Percentiles rank a stretch among this genome's conserved stretches.
Conservation (phyloP, 2,113 vertebrate species). For the Callaeas wilsoni region DNA sequence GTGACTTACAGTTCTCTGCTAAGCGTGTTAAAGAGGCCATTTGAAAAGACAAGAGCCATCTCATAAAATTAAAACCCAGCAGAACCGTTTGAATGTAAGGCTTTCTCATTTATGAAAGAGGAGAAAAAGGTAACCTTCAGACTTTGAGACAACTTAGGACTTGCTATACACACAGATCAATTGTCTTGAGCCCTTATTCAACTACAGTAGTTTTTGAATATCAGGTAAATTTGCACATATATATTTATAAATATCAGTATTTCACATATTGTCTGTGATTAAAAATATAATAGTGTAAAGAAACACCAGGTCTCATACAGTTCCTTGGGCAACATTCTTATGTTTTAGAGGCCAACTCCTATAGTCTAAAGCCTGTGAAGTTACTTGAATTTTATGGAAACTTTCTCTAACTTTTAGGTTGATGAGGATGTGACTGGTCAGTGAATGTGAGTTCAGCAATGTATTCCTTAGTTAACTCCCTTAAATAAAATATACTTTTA, state of each 20-base stretch:
- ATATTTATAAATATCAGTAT: not conserved
- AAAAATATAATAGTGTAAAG: not conserved
- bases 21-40: not conserved
- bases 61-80: not conserved
- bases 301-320: not conserved
- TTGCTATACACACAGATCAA: not conserved
- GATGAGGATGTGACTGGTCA: not conserved
- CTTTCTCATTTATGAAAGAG: not conserved
- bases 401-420: not conserved
- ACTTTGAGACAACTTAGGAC: not conserved
- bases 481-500: not conserved
- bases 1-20: not conserved
- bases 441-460: not conserved
- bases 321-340: not conserved
- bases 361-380: not conserved
- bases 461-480: not conserved
- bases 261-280: not conserved
- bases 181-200: not conserved
- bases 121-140: not conserved
- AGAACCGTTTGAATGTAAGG: not conserved
- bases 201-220: not conserved
- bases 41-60: not conserved
- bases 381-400: not conserved
- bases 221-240: not conserved
- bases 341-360: not conserved